Base-by-base conservation (phyloP, 2,888 invertebrate genomes). In the Pilophorus perplexus region DNA sequence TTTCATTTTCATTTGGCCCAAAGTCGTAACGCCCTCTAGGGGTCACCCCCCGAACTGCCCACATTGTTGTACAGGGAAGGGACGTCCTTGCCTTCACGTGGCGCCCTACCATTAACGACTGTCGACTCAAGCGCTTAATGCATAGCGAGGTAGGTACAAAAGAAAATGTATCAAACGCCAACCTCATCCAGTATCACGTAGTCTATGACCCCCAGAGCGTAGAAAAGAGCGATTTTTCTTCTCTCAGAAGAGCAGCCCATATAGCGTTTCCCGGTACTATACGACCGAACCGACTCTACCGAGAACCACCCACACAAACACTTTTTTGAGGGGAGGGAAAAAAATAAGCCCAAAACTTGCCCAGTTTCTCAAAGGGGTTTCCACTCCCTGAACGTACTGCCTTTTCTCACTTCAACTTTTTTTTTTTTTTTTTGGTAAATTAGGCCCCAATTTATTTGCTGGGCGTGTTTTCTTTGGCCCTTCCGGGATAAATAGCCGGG, bases 381-480 rank as follows among this genome's bases (percentile, higher is more conserved):
- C n/a, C n/a, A 8, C 12, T 33, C 33, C 33, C 33, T 33, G 6
- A 6, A 33, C 33, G 12, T 8, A 33, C 33, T 12, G 6, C 12
- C 42, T 10, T 42, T 42, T 14, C 42, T 5, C 42, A 10, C 14
- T 42, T 14, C 14, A 10, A 6, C 42, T 42, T 10, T 14, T 14
- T 14, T 14, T 14, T 14, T 16, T 23, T 50, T 23, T 50, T 10
- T 22, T 16, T 16, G 5, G 20, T 20, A 20, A 50, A 50, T 50
- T 50, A 50, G 50, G 18, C 50, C 4, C 25, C 50, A 20, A 50
- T 50, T 50, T 50, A 50, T 50, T 50, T 18, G 50, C 50, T 12
- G 50, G 22, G 22, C 22, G 50, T n/a, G 50, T 50, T 20, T 50
- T 33, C 33, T 33, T 33, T 10, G 16, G 10, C 18, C 10, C 10